Evolutionary conservation across 2,113 vertebrate species (phyloP).

Genomic region (Gallinago media): DNA sequence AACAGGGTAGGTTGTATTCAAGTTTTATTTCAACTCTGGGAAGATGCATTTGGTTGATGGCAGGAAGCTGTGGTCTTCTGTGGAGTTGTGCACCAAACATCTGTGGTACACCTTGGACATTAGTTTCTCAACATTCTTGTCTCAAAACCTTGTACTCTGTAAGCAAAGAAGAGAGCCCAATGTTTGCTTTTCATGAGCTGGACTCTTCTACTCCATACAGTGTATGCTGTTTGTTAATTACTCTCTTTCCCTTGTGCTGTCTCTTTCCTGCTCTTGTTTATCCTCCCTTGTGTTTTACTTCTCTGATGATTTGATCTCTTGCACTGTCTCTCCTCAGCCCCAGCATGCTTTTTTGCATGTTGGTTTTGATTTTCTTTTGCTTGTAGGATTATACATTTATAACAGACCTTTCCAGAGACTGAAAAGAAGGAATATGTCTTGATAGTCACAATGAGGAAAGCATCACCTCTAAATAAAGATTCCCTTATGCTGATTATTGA

Average conservation of each 20-base stretch:
- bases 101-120: background rate
- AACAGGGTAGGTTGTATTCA: background rate
- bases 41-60: background rate
- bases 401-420: background rate
- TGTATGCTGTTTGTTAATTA: background rate
- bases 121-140: background rate
- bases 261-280: background rate
- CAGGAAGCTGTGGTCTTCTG: background rate
- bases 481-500: background rate
- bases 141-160: background rate
- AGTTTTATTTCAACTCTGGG: background rate
- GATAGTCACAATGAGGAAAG: background rate
- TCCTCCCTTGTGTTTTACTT: background rate
- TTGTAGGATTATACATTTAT: conserved; percentile 27
- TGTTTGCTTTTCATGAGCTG: background rate
- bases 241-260: background rate
- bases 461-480: background rate
- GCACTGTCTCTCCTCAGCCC: background rate
- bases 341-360: background rate
- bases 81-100: background rate
- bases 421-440: background rate
- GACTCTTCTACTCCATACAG: background rate
- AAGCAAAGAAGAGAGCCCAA: background rate
- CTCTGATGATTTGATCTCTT: background rate
- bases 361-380: conserved; percentile 20